Percentiles rank a stretch among this genome's conserved stretches.
Conservation (phyloP, 2,113 vertebrate species). For the Cebus imitator region DNA sequence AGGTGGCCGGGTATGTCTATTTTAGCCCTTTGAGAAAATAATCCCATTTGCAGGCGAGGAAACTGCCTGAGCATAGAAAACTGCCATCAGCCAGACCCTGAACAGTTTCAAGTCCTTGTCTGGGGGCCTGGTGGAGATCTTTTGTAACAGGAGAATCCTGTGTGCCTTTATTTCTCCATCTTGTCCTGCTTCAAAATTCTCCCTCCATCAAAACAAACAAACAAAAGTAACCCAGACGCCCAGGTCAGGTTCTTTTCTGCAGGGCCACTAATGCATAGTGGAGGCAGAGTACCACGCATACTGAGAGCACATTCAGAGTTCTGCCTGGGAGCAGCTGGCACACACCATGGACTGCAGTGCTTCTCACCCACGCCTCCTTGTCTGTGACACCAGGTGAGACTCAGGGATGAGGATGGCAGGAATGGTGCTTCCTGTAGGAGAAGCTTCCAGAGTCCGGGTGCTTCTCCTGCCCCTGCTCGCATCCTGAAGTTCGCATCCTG, state of each 20-base stretch:
- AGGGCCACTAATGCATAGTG: fast-evolving
- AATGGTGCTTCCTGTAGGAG: too few species aligned
- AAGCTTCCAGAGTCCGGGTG: too few species aligned
- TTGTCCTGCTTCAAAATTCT: neutral
- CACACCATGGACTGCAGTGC: too few species aligned
- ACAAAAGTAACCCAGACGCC: neutral
- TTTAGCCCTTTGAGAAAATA: neutral
- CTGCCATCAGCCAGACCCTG: neutral
- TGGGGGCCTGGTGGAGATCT: neutral
- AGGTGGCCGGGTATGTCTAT: neutral
- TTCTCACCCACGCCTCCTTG: neutral
- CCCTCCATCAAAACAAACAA: neutral
- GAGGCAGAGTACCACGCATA: neutral
- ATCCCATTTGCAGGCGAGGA: neutral
- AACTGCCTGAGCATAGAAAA: neutral
- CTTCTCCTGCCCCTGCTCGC: neutral
- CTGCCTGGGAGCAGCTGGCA: too few species aligned
- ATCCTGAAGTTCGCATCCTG: neutral
- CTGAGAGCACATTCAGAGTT: neutral
- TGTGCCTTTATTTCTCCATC: neutral
- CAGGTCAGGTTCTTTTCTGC: neutral
- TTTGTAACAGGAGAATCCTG: neutral
- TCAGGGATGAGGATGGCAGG: neutral
- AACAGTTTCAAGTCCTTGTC: neutral
- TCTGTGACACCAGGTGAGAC: neutral